These are phyloP conservation scores for Elymnias hypermnestra DNA, from an alignment of 1,140 invertebrate species.

Conservation along the genomic window DNA sequence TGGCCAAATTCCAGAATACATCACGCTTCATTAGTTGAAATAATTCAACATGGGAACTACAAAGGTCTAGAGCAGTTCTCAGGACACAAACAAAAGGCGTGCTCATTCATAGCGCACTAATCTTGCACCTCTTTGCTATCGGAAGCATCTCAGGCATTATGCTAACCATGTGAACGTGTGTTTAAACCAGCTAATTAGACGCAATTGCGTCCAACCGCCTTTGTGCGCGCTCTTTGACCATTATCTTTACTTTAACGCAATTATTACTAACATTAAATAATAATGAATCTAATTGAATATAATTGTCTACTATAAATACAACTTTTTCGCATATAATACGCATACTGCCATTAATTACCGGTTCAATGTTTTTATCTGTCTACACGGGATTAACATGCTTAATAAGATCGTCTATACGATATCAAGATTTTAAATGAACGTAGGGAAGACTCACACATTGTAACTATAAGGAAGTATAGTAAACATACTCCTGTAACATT, in stretches of 20 bases:
- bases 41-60: neutral
- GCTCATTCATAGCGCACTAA: slow-evolving; percentile 33
- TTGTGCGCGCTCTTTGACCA: slow-evolving; percentile 38
- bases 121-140: slow-evolving; percentile 33
- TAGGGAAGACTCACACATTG: too few relatives aligned
- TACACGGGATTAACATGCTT: too few relatives aligned
- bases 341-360: slow-evolving; percentile 11
- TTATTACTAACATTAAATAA: slow-evolving; percentile 32
- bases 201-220: slow-evolving; percentile 44
- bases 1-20: neutral
- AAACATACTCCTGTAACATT: too few relatives aligned
- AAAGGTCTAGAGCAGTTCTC: slow-evolving; percentile 16
- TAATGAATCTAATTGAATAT: slow-evolving; percentile 46
- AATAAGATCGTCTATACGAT: too few relatives aligned
- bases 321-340: slow-evolving; percentile 10
- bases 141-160: slow-evolving; percentile 45
- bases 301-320: slow-evolving; percentile 17
- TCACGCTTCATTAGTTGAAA: neutral
- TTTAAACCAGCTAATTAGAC: slow-evolving; percentile 46
- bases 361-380: too few relatives aligned
- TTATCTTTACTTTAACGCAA: slow-evolving; percentile 40
- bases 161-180: slow-evolving; percentile 57
- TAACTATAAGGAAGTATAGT: too few relatives aligned
- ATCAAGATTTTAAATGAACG: too few relatives aligned
- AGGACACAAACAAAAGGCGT: slow-evolving; percentile 20